These are phyloP conservation scores for Poecilia velifera DNA, from an alignment of 2,797 vertebrate genomes.

Conservation along the genomic window DNA sequence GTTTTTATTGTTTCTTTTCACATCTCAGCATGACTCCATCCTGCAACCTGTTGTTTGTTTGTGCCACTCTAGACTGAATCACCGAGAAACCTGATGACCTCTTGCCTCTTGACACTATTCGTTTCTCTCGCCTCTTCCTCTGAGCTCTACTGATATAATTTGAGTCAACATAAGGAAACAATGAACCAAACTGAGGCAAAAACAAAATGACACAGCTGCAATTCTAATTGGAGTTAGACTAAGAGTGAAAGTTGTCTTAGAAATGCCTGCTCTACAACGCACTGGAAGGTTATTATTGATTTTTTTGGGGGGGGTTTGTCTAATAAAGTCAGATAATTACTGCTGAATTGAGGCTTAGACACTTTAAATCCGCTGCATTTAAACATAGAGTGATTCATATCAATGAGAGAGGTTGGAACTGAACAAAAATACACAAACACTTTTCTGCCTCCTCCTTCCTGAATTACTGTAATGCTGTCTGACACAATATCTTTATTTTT, in stretches of 20 bases:
- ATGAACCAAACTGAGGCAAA: neutral
- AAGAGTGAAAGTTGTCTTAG: neutral
- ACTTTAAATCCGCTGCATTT: neutral
- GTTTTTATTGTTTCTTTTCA: neutral
- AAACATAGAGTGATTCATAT: neutral
- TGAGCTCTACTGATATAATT: constrained; percentile 2
- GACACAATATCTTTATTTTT: neutral
- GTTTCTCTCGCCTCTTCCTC: neutral
- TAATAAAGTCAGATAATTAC: neutral
- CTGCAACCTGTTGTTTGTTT: neutral
- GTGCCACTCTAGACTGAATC: neutral
- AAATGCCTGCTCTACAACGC: neutral
- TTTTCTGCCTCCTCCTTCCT: neutral
- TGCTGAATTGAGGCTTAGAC: neutral
- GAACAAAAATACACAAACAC: neutral
- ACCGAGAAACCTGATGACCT: neutral
- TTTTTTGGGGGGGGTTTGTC: neutral
- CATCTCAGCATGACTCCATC: neutral
- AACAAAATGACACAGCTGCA: neutral
- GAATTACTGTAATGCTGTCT: neutral
- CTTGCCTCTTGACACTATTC: neutral
- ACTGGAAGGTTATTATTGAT: neutral
- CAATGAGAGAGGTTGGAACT: no score
- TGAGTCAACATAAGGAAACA: neutral
- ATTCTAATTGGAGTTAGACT: neutral